Conservation (phyloP, 2,888 invertebrate species). For the Luffia ferchaultella region DNA sequence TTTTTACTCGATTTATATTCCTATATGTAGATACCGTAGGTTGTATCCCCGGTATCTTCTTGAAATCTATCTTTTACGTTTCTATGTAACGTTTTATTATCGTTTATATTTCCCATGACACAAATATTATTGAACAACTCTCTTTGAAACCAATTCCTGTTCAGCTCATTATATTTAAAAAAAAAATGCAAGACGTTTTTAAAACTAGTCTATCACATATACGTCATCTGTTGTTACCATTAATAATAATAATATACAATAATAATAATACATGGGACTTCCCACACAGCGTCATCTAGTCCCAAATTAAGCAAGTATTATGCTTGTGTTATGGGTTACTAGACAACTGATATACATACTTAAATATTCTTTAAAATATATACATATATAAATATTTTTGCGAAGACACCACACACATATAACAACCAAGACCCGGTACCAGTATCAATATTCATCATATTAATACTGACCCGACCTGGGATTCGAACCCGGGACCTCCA, state of each 20-base stretch:
- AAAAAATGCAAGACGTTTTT: background rate
- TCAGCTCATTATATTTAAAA: background rate
- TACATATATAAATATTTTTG: no score
- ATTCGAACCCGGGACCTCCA: no score
- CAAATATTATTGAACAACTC: background rate
- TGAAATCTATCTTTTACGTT: conserved; percentile 3
- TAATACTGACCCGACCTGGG: no score
- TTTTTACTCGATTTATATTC: conserved; percentile 3
- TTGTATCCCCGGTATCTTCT: conserved; percentile 3
- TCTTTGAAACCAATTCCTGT: background rate
- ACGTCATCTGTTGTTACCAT: background rate
- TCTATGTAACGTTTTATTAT: conserved; percentile 4
- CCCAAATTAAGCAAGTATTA: no score
- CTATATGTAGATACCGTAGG: conserved; percentile 4
- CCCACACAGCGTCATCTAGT: no score
- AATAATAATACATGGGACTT: no score
- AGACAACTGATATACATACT: no score
- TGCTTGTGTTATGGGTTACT: no score
- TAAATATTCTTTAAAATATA: no score
- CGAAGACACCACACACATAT: no score
- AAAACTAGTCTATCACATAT: background rate
- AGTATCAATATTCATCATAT: no score
- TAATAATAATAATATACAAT: background rate
- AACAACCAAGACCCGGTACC: no score
- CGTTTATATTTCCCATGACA: conserved; percentile 2